Evolutionary conservation across 2,113 vertebrate species (phyloP).

Genomic region (Euleptes europaea): DNA sequence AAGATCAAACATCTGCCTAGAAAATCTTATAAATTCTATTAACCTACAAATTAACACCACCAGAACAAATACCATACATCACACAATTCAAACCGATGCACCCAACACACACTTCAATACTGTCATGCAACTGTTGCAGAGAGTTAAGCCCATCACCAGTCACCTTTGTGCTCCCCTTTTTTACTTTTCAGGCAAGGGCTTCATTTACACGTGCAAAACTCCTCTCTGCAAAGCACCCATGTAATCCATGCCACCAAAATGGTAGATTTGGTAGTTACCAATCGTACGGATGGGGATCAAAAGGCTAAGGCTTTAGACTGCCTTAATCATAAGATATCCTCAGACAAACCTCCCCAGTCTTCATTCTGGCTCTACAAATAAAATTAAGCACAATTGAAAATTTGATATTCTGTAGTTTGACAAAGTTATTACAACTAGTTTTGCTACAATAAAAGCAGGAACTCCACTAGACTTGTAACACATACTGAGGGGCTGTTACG

Average conservation of each 20-base stretch:
- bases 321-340: slow-evolving; percentile 92
- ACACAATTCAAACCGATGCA: slow-evolving; percentile 74
- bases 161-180: slow-evolving; percentile 51
- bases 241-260: slow-evolving; percentile 87
- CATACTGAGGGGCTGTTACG: background rate
- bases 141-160: slow-evolving; percentile 70
- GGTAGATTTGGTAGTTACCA: slow-evolving; percentile 90
- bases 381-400: slow-evolving; percentile 84
- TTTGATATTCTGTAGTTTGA: slow-evolving; percentile 56
- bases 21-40: slow-evolving; percentile 68
- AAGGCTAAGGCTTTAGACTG: slow-evolving; percentile 80
- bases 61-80: slow-evolving; percentile 70
- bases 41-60: slow-evolving; percentile 67
- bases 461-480: slow-evolving; percentile 36
- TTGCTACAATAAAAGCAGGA: slow-evolving; percentile 26
- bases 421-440: slow-evolving; percentile 33
- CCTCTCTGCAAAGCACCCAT: slow-evolving; percentile 79
- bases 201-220: slow-evolving; percentile 81
- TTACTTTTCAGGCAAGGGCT: slow-evolving; percentile 69
- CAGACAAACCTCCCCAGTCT: slow-evolving; percentile 97
- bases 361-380: slow-evolving; percentile 95
- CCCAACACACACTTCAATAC: slow-evolving; percentile 73
- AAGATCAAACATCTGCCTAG: slow-evolving; percentile 67
- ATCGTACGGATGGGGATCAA: slow-evolving; percentile 77
- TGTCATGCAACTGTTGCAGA: slow-evolving; percentile 77